Conservation (phyloP, 2,113 vertebrate genomes). For the Catharus fuscescens region DNA sequence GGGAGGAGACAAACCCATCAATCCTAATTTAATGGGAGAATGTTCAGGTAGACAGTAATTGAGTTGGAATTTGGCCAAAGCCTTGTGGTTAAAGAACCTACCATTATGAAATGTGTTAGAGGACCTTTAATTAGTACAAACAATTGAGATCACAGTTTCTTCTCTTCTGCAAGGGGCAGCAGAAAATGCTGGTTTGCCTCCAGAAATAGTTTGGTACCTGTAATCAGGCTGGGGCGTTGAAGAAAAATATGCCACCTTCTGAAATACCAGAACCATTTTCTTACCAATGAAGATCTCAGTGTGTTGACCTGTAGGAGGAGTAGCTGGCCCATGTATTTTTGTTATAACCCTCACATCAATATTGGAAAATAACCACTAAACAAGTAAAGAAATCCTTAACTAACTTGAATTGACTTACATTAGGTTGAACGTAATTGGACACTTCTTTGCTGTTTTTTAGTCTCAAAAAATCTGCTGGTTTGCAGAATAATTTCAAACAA, state of each 20-base stretch:
- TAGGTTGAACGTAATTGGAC: neutral
- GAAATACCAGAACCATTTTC: neutral
- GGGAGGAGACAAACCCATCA: neutral
- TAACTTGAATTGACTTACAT: neutral
- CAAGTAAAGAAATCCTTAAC: neutral
- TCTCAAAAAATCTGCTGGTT: neutral
- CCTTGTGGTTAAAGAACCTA: neutral
- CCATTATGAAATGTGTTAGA: neutral
- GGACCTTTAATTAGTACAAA: neutral
- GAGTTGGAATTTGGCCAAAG: conserved; percentile 43
- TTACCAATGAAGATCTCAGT: neutral
- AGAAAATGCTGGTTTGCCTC: neutral
- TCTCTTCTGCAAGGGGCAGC: neutral
- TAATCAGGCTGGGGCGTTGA: neutral
- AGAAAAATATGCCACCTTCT: neutral
- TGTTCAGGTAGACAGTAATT: conserved; percentile 40
- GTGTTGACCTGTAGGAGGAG: conserved; percentile 50
- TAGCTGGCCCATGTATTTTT: conserved; percentile 14
- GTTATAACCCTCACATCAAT: neutral
- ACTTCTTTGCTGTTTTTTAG: neutral
- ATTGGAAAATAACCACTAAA: neutral
- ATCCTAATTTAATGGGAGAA: conserved; percentile 3
- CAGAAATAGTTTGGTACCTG: neutral
- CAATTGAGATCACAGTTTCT: neutral
- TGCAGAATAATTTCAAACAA: neutral